A percentile compares a stretch with the other conserved stretches of the same genome.
Evolutionary conservation across 2,888 invertebrate genomes (phyloP).

Genomic region (Laothoe populi): DNA sequence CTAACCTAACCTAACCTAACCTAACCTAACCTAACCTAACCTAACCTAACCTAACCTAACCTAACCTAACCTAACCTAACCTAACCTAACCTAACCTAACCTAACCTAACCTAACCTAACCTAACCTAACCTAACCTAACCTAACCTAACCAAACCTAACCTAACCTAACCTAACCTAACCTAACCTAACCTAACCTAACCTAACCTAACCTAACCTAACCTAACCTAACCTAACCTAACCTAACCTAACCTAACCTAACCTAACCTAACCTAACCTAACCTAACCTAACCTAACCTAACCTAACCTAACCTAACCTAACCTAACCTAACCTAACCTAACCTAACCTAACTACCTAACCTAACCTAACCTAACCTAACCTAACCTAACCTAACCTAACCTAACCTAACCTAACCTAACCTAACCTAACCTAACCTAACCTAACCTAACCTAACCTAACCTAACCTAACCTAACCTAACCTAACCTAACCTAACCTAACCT

Average conservation of each 20-base stretch:
- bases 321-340: conserved; percentile 38
- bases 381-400: conserved; percentile 5
- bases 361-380: conserved; percentile 32
- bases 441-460: conserved; percentile 2
- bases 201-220: conserved; percentile 40
- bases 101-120: conserved; percentile 31
- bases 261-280: conserved; percentile 34
- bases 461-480: conserved; percentile 5
- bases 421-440: conserved; percentile 5
- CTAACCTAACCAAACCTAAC: conserved; percentile 31
- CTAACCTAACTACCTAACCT: conserved; percentile 38
- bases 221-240: conserved; percentile 39
- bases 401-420: conserved; percentile 5
- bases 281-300: conserved; percentile 34
- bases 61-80: conserved; percentile 36
- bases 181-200: conserved; percentile 36
- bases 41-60: conserved; percentile 37
- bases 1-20: conserved; percentile 37
- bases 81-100: conserved; percentile 32
- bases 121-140: conserved; percentile 34
- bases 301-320: conserved; percentile 39
- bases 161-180: conserved; percentile 32
- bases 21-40: conserved; percentile 37
- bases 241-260: conserved; percentile 37
- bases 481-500: conserved; percentile 5